Evolutionary conservation across 2,797 vertebrate genomes (phyloP), one percentile per base, ranked within the genome.

Genomic region (Poecile montanus): DNA sequence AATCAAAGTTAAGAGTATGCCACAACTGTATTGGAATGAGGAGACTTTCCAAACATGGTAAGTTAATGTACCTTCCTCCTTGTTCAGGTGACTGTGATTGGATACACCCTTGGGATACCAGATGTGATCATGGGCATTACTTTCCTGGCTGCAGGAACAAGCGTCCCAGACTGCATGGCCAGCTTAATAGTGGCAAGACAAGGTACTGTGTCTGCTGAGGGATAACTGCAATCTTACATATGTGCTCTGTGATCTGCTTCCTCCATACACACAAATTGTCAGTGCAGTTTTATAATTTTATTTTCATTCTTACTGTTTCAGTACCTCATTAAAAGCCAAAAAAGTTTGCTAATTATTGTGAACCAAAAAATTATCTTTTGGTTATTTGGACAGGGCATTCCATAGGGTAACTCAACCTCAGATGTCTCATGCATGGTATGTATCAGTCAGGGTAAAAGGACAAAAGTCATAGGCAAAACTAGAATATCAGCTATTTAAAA

Each of bases 111-210:
- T 54, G 99, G 99, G 91, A 99, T 99, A 94, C 99, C 99, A 2
- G 99, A 99, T 42, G 99, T 99, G 93, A 99, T 99, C 97, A 99
- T 99, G 99, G 99, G 99, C 84, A 99, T 99, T 97, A 99, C 99
- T 56, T 99, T 99, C 97, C 98, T 99, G 97, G 99, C 99, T 15
- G 99, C 99, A 4, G 99, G 99, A 97, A 99, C 99, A 34, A 99
- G 99, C 0, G 99, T 99, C 54, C 99, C 99, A 34, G 99, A 99
- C 98, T 99, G 99, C 97, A 99, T 99, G 97, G 99, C 99, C 96
- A 99, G 99, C 93, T 97, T 99, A 85, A 99, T 99, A 29, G 99
- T 99, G 93, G 99, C 99, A 42, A 99, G 99, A 85, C 99, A 99
- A 99, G 99, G 99, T 99, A 98, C 11, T 26, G 44, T 30, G 50